Base-by-base conservation (phyloP, 1,140 invertebrate species). In the Penaeus vannamei region DNA sequence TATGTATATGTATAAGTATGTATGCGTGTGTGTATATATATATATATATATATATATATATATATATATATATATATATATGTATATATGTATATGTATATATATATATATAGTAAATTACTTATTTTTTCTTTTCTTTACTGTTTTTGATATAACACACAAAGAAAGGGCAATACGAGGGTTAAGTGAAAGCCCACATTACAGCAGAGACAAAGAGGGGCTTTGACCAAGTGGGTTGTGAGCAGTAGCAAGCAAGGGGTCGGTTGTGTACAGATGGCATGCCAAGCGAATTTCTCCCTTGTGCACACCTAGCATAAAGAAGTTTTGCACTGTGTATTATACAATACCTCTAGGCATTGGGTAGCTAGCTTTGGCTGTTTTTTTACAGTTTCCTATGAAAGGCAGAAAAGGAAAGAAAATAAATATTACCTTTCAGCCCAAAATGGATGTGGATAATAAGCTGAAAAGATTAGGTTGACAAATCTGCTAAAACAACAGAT, bases 261-360 rank as follows among this genome's bases (percentile, higher is more conserved):
- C 82, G 90, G 79, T 85, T 84, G 86, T 85, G 90, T 86, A 88
- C 84, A 89, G 79, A n/a, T 84, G 80, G 85, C 87, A 89, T 91
- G 86, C 90, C 85, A 90, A 90, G 89, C 89, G 66, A 86, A 85
- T 86, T 62, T 90, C 84, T 86, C 84, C 89, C 81, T 90, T 83
- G 89, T 90, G 89, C 89, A 90, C 89, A 90, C 84, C 85, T 86
- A 90, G 82, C 79, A 90, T 86, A 86, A 90, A 86, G 85, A 90
- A 90, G 84, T 86, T 90, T 90, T 86, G 85, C 89, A 90, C 89
- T 84, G 89, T 90, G 89, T 89, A 91, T 90, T 87, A 90, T 92
- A 92, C 92, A 92, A 91, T 92, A 92, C 92, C 92, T 92, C 92
- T 82, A 92, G 91, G 91, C 92, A 92, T 91, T 92, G 92, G 91